Conservation (phyloP, 35 echinoderm and acorn worm species). For the Apostichopus parvimensis region DNA sequence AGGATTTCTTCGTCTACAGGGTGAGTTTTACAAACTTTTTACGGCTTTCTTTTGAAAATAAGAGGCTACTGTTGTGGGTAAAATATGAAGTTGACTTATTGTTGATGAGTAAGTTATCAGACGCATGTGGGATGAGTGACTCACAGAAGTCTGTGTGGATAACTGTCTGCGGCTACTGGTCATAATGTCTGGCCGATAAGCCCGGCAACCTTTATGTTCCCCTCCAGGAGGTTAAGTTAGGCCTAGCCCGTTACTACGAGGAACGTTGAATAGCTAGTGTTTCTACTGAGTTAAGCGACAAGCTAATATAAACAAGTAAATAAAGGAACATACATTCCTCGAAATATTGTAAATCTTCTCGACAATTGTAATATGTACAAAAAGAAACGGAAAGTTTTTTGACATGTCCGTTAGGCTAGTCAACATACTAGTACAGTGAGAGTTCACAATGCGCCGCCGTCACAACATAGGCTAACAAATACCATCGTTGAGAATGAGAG, state of each 20-base stretch:
- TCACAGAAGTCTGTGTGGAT: not conserved
- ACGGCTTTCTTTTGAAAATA: not conserved
- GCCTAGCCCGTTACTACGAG: not conserved
- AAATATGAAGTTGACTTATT: conserved; percentile 22
- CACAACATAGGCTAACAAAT: not conserved
- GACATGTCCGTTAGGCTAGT: conserved; percentile 6
- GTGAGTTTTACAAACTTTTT: conserved; percentile 45
- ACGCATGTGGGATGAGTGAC: conserved; percentile 44
- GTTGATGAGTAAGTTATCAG: conserved; percentile 48
- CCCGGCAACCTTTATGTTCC: conserved; percentile 1
- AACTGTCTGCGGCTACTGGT: conserved; percentile 35
- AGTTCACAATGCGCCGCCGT: not conserved
- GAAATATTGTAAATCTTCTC: too few relatives aligned
- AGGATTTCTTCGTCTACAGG: conserved; percentile 33
- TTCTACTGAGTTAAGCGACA: not conserved
- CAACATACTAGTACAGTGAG: not conserved
- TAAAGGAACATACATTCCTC: too few relatives aligned
- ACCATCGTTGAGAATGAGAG: not conserved
- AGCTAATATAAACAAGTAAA: too few relatives aligned
- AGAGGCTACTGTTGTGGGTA: conserved; percentile 12
- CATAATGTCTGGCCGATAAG: conserved; percentile 12
- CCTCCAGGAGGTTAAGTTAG: conserved; percentile 11
- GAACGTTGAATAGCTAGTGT: not conserved
- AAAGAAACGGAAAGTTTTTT: not conserved
- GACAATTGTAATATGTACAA: not conserved